phyloP scores from a whole-genome alignment of 2,888 invertebrate species.

The Harmothoe impar region DNA sequence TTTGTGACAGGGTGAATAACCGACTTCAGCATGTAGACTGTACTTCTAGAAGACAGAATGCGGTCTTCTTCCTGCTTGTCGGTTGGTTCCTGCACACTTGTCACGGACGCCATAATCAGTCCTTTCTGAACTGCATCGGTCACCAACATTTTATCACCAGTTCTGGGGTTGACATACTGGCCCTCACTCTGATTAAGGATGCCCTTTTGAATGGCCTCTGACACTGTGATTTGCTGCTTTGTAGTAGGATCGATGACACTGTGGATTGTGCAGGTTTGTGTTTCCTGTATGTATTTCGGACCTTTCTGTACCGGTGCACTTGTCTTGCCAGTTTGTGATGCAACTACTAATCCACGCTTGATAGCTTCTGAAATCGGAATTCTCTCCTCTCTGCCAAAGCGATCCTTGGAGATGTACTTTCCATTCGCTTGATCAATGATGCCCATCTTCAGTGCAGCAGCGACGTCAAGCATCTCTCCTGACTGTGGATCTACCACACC shows the following conservation, averaged over 20 bases:
- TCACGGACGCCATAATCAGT: conserved; percentile 69
- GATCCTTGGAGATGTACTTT: conserved; percentile 85
- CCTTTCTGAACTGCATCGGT: conserved; percentile 75
- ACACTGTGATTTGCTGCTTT: conserved; percentile 91
- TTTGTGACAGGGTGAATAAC: conserved; percentile 88
- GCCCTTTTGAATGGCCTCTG: conserved; percentile 91
- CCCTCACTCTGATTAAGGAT: conserved; percentile 70
- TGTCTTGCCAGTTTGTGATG: conserved; percentile 75
- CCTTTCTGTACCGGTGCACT: conserved; percentile 75
- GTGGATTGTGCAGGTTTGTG: conserved; percentile 90
- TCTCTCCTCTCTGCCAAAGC: conserved; percentile 86
- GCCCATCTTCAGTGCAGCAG: conserved; percentile 88
- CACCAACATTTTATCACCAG: conserved; percentile 87
- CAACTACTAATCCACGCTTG: conserved; percentile 88
- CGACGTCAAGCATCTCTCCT: conserved; percentile 91
- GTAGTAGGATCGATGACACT: conserved; percentile 93
- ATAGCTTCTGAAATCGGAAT: conserved; percentile 93
- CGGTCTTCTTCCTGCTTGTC: conserved; percentile 60
- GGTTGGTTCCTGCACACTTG: conserved; percentile 25
- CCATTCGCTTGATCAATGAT: conserved; percentile 86
- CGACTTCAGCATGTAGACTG: conserved; percentile 79
- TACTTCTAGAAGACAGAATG: conserved; percentile 79
- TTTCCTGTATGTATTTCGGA: conserved; percentile 80
- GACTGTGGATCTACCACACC: conserved; percentile 94
- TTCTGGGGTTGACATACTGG: conserved; percentile 70